A percentile compares a stretch with the other conserved stretches of the same genome.
Evolutionary conservation across 2,888 invertebrate genomes (phyloP).

Genomic region (Drosophila basisetae): DNA sequence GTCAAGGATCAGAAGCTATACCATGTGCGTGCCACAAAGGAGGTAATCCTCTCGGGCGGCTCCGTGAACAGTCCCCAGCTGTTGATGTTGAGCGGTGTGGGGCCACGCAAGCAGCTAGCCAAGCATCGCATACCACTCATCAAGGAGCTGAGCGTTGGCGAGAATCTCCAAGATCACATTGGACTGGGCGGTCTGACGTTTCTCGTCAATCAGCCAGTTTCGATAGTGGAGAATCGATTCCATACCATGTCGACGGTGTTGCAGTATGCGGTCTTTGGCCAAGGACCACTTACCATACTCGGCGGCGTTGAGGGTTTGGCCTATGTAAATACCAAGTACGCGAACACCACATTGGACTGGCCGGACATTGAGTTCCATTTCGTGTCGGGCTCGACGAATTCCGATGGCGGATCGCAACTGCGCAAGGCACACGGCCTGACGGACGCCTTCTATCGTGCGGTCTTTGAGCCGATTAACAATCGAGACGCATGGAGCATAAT

Average conservation of each 20-base stretch:
- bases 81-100: constrained; percentile 96
- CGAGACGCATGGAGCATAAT: constrained; percentile 94
- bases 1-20: constrained; percentile 90
- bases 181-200: constrained; percentile 94
- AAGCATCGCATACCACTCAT: constrained; percentile 92
- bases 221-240: constrained; percentile 92
- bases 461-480: constrained; percentile 91
- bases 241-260: constrained; percentile 92
- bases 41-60: constrained; percentile 96
- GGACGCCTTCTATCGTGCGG: constrained; percentile 90
- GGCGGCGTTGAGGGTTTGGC: constrained; percentile 96
- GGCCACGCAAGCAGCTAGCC: constrained; percentile 90
- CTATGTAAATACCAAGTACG: constrained; percentile 94
- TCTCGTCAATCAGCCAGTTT: constrained; percentile 91
- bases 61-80: constrained; percentile 97
- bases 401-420: constrained; percentile 93
- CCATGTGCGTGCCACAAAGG: constrained; percentile 91
- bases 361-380: constrained; percentile 97
- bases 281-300: constrained; percentile 93
- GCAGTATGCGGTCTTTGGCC: constrained; percentile 93
- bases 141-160: constrained; percentile 92
- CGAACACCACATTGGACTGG: constrained; percentile 91
- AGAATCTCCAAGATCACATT: constrained; percentile 95
- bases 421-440: constrained; percentile 92
- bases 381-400: constrained; percentile 93